Evolutionary conservation across 35 echinoderm and acorn worm genomes (phyloP).

Genomic region (Eucidaris tribuloides): DNA sequence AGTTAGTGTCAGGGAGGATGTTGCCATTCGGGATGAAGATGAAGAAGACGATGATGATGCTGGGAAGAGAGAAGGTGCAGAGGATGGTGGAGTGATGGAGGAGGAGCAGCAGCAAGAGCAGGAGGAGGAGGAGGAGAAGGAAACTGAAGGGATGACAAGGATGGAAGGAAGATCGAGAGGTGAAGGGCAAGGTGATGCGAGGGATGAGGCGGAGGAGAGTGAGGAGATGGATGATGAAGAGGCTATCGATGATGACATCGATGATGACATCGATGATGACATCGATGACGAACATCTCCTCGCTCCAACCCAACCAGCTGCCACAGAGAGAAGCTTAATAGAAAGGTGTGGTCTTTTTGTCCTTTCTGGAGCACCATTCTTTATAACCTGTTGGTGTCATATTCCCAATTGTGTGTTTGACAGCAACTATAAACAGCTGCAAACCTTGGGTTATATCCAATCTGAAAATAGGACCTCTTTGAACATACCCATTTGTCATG

Average conservation of each 20-base stretch:
- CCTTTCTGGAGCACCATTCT: too few relatives aligned
- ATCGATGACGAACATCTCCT: neutral
- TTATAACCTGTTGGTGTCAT: too few relatives aligned
- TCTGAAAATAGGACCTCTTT: too few relatives aligned
- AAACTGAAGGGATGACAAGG: neutral
- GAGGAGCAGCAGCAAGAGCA: neutral
- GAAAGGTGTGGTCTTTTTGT: too few relatives aligned
- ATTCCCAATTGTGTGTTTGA: too few relatives aligned
- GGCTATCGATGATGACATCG: neutral
- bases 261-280: neutral
- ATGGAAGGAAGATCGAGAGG: too few relatives aligned
- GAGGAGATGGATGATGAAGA: neutral
- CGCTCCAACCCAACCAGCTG: constrained; percentile 3
- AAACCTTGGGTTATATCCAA: too few relatives aligned
- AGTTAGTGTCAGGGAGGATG: neutral
- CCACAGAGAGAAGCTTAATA: too few relatives aligned
- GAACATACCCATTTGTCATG: too few relatives aligned
- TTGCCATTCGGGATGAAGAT: neutral
- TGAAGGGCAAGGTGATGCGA: too few relatives aligned
- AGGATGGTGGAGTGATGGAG: neutral
- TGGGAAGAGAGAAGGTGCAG: neutral
- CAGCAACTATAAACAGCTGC: too few relatives aligned
- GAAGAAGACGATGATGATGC: neutral
- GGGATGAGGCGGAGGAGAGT: neutral
- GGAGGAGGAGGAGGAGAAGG: neutral